Percentiles rank a stretch among this genome's conserved stretches.
Evolutionary conservation across 2,888 invertebrate species (phyloP).

Genomic region (Cryptocheilus praepositus): DNA sequence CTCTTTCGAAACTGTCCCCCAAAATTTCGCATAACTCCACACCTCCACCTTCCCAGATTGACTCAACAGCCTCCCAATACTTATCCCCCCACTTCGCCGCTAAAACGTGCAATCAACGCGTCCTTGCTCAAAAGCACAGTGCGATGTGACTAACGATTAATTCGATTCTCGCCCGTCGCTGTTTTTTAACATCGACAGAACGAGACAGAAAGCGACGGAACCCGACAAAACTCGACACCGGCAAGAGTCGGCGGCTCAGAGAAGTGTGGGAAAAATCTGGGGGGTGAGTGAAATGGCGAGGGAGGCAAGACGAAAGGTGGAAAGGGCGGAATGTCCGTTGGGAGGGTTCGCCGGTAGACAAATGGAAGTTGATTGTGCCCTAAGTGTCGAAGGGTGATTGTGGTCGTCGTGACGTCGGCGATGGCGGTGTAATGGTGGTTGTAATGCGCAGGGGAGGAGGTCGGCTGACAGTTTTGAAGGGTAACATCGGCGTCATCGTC

Average conservation of each 20-base stretch:
- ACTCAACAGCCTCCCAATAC: too few relatives aligned
- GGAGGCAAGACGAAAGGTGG: background rate
- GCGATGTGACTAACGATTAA: constrained; percentile 39
- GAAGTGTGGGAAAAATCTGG: background rate
- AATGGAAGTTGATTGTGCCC: constrained; percentile 57
- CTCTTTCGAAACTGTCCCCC: too few relatives aligned
- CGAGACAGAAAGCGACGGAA: background rate
- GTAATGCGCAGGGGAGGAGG: constrained; percentile 28
- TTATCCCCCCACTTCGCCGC: too few relatives aligned
- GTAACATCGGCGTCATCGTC: constrained; percentile 58
- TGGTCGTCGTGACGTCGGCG: background rate
- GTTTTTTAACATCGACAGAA: constrained; percentile 32
- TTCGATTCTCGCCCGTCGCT: constrained; percentile 45
- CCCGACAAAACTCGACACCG: too few relatives aligned
- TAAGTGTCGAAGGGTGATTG: constrained; percentile 38
- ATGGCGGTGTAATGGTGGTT: constrained; percentile 33
- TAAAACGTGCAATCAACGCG: too few relatives aligned
- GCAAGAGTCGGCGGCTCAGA: too few relatives aligned
- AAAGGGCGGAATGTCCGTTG: background rate
- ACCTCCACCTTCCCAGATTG: too few relatives aligned
- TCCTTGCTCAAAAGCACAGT: background rate
- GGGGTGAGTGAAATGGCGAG: background rate
- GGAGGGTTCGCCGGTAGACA: constrained; percentile 43
- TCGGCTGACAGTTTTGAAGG: constrained; percentile 56
- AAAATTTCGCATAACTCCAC: too few relatives aligned